These are phyloP conservation scores for Paramormyrops hopkinsi DNA, from an alignment of 2,797 vertebrate genomes.

Conservation along the genomic window DNA sequence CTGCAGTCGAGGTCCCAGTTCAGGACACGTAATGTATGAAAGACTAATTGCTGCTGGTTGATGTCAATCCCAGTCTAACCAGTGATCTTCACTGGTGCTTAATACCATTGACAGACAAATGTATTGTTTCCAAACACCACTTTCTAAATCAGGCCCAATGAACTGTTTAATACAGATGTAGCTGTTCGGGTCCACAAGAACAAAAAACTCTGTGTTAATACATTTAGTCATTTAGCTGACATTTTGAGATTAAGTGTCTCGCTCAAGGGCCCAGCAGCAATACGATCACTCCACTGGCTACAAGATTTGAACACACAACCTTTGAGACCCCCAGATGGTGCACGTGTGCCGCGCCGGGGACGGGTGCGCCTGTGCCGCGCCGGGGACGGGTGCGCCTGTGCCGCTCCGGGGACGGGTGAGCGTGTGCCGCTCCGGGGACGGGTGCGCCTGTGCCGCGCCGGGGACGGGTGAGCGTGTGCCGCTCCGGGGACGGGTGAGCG, in stretches of 20 bases:
- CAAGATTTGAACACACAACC: neutral
- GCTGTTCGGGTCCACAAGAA: neutral
- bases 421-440: neutral
- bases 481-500: too few species aligned
- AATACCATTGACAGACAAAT: neutral
- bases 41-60: conserved; percentile 43
- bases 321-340: too few species aligned
- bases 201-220: neutral
- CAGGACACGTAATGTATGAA: conserved; percentile 57
- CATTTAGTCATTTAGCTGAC: neutral
- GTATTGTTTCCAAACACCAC: neutral
- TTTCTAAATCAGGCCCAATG: neutral
- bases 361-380: too few species aligned
- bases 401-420: neutral
- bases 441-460: neutral
- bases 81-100: conserved; percentile 6
- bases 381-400: too few species aligned
- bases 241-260: neutral
- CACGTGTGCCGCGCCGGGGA: too few species aligned
- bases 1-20: conserved; percentile 35
- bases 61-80: conserved; percentile 28
- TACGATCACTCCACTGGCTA: neutral
- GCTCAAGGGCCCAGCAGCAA: neutral
- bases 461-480: too few species aligned
- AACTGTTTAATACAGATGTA: neutral